Percentiles rank a stretch among this genome's conserved stretches.
Conservation (phyloP, 2,888 invertebrate genomes). For the Pollenia amentaria region DNA sequence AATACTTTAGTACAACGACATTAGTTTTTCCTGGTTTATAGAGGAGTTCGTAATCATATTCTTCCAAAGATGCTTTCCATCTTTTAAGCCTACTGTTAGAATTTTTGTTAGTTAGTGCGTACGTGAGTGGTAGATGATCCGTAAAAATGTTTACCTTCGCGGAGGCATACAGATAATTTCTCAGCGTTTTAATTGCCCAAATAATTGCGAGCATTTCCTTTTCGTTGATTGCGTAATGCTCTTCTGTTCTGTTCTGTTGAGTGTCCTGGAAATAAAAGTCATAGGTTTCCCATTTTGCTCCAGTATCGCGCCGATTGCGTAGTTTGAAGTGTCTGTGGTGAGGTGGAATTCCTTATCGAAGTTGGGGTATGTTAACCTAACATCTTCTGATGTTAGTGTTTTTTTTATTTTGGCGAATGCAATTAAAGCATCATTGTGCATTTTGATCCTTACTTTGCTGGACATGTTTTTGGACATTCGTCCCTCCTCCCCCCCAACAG, state of each 20-base stretch:
- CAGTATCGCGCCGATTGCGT: too few species aligned
- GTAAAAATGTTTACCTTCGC: not conserved
- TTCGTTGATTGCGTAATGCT: conserved; percentile 60
- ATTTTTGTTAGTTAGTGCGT: not conserved
- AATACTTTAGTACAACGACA: conserved; percentile 4
- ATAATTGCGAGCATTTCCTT: too few species aligned
- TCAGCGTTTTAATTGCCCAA: conserved; percentile 51
- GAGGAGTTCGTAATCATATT: not conserved
- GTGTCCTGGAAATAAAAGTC: conserved; percentile 3
- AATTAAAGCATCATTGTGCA: not conserved
- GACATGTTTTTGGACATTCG: not conserved
- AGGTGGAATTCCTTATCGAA: too few species aligned
- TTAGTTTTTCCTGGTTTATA: conserved; percentile 2
- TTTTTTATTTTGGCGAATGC: not conserved
- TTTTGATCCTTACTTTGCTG: not conserved
- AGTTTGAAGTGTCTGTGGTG: too few species aligned
- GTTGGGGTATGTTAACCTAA: too few species aligned
- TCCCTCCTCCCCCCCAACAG: not conserved
- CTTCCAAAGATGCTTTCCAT: too few species aligned
- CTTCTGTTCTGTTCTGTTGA: conserved; percentile 38
- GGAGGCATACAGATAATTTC: conserved; percentile 56
- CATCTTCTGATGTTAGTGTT: too few species aligned
- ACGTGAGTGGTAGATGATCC: not conserved
- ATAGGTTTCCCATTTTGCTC: too few species aligned
- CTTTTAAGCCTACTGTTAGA: conserved; percentile 1